Conservation (phyloP, 35 echinoderm and acorn worm genomes). For the Stichopus chloronotus region DNA sequence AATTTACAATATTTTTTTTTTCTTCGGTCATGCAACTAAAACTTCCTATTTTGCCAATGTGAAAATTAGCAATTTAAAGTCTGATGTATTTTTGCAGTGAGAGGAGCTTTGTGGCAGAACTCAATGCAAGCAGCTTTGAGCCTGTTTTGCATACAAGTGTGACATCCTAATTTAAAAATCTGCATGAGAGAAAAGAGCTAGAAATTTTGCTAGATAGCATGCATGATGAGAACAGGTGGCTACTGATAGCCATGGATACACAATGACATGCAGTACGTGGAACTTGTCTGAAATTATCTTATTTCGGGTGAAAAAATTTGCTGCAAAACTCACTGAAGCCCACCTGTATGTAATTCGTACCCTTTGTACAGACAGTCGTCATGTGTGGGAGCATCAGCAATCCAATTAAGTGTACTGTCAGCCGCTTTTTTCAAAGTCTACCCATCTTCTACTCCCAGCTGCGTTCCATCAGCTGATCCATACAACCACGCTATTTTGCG, state of each 20-base stretch:
- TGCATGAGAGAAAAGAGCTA: background rate
- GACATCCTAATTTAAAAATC: conserved; percentile 13
- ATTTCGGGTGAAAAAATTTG: background rate
- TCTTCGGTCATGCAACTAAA: no score
- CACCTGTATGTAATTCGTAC: conserved; percentile 24
- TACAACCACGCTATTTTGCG: conserved; percentile 32
- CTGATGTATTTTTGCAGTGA: no score
- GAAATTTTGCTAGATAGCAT: background rate
- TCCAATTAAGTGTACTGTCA: conserved; percentile 58
- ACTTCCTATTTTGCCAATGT: no score
- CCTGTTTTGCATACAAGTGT: background rate
- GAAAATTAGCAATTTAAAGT: no score
- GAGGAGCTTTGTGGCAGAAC: background rate
- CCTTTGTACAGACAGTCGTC: background rate
- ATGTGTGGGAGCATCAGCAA: conserved; percentile 39
- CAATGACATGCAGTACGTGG: no score
- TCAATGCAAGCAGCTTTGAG: background rate
- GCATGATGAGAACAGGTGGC: no score
- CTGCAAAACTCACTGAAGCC: conserved; percentile 1
- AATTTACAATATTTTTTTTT: no score
- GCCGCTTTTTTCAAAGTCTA: background rate
- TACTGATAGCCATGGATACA: background rate
- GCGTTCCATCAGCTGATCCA: conserved; percentile 31
- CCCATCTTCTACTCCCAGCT: background rate
- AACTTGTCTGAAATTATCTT: background rate